phyloP scores from a whole-genome alignment of 1,140 invertebrate genomes.

The Pentalonia nigronervosa region DNA sequence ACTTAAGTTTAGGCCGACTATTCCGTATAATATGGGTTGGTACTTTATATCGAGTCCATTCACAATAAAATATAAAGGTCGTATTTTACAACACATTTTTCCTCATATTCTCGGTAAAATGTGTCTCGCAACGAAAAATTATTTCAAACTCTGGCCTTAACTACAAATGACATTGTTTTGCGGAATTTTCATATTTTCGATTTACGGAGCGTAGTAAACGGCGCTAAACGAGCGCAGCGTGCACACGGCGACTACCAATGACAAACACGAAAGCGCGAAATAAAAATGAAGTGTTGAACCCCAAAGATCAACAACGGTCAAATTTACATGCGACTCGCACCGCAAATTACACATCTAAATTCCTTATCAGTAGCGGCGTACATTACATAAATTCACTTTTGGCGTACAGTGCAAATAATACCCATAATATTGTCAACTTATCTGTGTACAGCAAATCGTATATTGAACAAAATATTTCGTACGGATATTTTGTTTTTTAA shows the following conservation, averaged over 20 bases:
- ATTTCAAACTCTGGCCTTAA: not conserved
- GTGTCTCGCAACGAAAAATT: not conserved
- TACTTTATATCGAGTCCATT: too few species aligned
- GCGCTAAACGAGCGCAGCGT: not conserved
- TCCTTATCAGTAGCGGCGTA: not conserved
- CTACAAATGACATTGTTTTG: not conserved
- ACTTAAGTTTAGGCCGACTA: not conserved
- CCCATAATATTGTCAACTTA: not conserved
- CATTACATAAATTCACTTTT: not conserved
- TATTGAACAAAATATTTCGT: not conserved
- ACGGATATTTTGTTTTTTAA: not conserved
- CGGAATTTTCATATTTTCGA: not conserved
- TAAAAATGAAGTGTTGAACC: slow-evolving; percentile 15
- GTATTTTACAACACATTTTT: not conserved
- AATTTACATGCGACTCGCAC: not conserved
- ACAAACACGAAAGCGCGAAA: not conserved
- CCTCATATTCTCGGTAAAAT: not conserved
- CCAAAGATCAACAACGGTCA: not conserved
- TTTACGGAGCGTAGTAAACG: not conserved
- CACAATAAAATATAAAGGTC: not conserved
- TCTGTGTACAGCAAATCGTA: not conserved
- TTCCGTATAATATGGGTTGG: not conserved
- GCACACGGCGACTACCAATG: not conserved
- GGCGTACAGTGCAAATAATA: not conserved
- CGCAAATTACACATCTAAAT: not conserved